phyloP scores from a whole-genome alignment of 2,888 invertebrate species.

The Nomada goodeniana region DNA sequence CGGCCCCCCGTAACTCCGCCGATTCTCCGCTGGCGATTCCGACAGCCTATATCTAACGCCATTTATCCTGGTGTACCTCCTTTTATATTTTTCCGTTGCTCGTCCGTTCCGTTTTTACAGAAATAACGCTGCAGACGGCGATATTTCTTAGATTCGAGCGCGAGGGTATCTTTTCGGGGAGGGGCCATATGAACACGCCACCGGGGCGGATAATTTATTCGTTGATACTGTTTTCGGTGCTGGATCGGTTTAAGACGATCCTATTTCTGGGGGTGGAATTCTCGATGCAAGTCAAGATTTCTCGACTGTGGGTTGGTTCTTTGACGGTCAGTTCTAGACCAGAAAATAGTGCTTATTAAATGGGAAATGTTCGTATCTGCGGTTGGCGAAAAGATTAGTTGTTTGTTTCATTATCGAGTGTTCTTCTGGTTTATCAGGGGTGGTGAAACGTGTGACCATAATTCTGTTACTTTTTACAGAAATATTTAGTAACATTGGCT shows the following conservation, averaged over 20 bases:
- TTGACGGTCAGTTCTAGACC: no score
- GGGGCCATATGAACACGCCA: conserved; percentile 7
- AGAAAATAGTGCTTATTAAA: no score
- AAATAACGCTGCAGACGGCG: conserved; percentile 56
- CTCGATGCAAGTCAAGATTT: conserved; percentile 29
- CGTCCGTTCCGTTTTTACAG: conserved; percentile 34
- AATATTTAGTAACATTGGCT: no score
- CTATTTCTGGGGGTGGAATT: conserved; percentile 32
- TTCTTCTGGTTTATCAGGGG: no score
- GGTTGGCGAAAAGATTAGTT: no score
- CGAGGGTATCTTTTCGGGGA: conserved; percentile 6
- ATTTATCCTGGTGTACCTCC: conserved; percentile 45
- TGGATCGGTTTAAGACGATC: conserved; percentile 41
- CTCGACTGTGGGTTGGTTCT: neutral
- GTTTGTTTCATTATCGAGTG: no score
- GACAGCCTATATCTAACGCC: conserved; percentile 48
- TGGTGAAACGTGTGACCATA: no score
- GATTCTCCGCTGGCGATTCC: conserved; percentile 59
- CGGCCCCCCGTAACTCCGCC: conserved; percentile 48
- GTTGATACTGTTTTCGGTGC: conserved; percentile 43
- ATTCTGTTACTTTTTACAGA: no score
- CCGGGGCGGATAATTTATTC: conserved; percentile 47
- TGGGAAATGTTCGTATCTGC: no score
- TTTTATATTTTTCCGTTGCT: neutral
- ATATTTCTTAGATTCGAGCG: conserved; percentile 57